A percentile compares a stretch with the other conserved stretches of the same genome.
Evolutionary conservation across 1,140 invertebrate species (phyloP).

Genomic region (Diachasma alloeum): DNA sequence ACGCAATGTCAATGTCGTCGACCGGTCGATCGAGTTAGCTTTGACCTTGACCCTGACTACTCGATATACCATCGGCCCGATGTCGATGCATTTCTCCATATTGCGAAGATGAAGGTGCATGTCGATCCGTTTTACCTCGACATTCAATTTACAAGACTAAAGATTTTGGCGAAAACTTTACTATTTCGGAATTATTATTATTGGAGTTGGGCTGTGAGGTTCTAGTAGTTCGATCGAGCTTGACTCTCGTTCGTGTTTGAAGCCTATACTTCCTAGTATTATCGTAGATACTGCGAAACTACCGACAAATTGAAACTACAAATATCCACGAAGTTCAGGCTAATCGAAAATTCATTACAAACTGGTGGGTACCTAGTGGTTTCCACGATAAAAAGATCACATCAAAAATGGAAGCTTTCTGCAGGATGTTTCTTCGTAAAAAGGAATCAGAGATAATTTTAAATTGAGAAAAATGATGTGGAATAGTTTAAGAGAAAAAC

Average conservation of each 20-base stretch:
- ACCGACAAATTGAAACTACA: not conserved
- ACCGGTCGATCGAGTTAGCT: slow-evolving; percentile 32
- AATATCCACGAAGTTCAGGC: not conserved
- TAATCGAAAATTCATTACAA: not conserved
- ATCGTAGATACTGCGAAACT: not conserved
- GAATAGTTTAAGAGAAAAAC: too few relatives aligned
- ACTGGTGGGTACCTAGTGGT: not conserved
- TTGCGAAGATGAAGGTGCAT: not conserved
- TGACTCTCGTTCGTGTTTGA: not conserved
- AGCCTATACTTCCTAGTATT: not conserved
- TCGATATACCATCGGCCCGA: slow-evolving; percentile 13
- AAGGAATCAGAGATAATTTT: too few relatives aligned
- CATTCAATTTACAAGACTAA: not conserved
- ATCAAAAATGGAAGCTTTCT: too few relatives aligned
- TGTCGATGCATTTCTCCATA: not conserved
- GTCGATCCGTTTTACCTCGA: not conserved
- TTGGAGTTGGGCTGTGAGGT: not conserved
- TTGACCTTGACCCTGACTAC: slow-evolving; percentile 31
- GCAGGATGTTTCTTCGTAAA: too few relatives aligned
- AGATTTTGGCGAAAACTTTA: too few relatives aligned
- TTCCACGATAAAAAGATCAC: not conserved
- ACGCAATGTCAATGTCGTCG: slow-evolving; percentile 28
- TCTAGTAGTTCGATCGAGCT: not conserved
- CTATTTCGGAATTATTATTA: not conserved
- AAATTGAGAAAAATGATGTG: too few relatives aligned